Conservation (phyloP, 2,113 vertebrate genomes). For the Formicarius rufipectus region DNA sequence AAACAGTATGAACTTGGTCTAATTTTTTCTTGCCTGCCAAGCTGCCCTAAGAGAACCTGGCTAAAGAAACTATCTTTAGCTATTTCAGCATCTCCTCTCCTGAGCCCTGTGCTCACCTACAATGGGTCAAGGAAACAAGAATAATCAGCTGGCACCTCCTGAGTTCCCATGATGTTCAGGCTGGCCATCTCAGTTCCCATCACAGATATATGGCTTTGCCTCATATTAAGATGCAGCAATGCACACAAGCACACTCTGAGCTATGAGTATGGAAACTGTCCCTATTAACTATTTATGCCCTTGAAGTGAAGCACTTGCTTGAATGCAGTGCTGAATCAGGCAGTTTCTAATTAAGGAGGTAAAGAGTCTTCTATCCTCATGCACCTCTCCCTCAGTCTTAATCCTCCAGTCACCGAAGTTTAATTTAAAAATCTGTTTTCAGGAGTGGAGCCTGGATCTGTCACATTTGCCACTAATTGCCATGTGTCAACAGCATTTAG, state of each 20-base stretch:
- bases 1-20: not conserved
- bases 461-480: conserved; percentile 39
- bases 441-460: conserved; percentile 3
- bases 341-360: conserved; percentile 42
- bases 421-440: conserved; percentile 55
- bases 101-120: not conserved
- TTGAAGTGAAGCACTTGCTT: conserved; percentile 45
- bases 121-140: not conserved
- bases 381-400: conserved; percentile 1
- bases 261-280: not conserved
- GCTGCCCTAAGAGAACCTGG: not conserved
- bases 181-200: not conserved
- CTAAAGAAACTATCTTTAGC: not conserved
- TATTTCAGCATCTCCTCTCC: not conserved
- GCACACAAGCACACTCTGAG: not conserved
- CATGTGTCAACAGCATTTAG: conserved; percentile 6
- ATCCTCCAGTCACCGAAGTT: conserved; percentile 12
- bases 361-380: not conserved
- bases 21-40: not conserved
- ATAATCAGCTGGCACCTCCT: not conserved
- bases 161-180: not conserved
- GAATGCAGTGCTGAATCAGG: conserved; percentile 35
- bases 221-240: not conserved
- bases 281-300: conserved; percentile 6
- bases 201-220: not conserved